Conservation (phyloP, 2,113 vertebrate genomes). For the Suncus etruscus region DNA sequence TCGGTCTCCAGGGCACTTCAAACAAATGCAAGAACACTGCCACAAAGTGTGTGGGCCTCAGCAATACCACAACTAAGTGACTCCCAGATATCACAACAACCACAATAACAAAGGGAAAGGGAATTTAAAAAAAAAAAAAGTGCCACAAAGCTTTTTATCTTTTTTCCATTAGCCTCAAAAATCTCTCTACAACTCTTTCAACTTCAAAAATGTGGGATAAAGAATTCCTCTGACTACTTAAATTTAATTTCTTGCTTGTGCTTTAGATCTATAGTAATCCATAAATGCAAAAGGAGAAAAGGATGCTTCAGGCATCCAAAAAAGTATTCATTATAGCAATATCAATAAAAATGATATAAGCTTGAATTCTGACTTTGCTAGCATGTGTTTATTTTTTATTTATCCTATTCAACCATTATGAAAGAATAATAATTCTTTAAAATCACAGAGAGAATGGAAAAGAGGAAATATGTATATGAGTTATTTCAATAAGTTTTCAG, state of each 20-base stretch:
- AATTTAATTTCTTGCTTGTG: slow-evolving; percentile 53
- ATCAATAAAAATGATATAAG: slow-evolving; percentile 41
- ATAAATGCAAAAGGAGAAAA: slow-evolving; percentile 44
- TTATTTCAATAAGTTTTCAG: slow-evolving; percentile 38
- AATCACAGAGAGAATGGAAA: slow-evolving; percentile 2
- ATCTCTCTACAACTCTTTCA: slow-evolving; percentile 21
- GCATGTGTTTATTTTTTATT: slow-evolving; percentile 24
- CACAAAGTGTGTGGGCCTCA: no score
- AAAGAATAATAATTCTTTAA: slow-evolving; percentile 40
- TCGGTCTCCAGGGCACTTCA: no score
- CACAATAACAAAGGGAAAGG: neutral
- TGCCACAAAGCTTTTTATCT: slow-evolving; percentile 29
- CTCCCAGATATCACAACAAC: no score
- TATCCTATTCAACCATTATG: neutral
- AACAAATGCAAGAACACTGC: no score
- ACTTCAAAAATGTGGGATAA: slow-evolving; percentile 44
- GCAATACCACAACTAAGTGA: no score
- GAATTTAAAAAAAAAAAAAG: neutral
- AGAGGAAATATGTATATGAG: neutral
- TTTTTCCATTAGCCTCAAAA: neutral
- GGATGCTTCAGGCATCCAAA: neutral
- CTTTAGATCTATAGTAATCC: slow-evolving; percentile 58
- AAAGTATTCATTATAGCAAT: slow-evolving; percentile 48
- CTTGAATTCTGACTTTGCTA: slow-evolving; percentile 21
- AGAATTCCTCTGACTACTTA: slow-evolving; percentile 27